Base-by-base conservation (phyloP, 2,888 invertebrate genomes). In the Chydorus sphaericus region DNA sequence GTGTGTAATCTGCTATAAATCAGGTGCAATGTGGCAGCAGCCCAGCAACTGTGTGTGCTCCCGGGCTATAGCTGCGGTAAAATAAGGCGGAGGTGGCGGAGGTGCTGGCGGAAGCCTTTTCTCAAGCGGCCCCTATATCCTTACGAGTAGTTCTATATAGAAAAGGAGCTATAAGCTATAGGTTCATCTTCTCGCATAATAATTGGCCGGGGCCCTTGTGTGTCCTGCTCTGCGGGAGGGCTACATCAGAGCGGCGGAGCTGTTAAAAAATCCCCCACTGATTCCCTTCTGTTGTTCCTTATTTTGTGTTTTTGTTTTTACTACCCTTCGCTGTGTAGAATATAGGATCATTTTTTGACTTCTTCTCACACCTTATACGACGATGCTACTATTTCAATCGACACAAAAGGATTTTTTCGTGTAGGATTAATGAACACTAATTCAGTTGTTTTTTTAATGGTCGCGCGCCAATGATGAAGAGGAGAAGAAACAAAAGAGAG, bases 1-100 rank as follows among this genome's bases (percentile, higher is more conserved):
- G 52, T n/a, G 52, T 52, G 52, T 37, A 52, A 52, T 52, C 52
- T 52, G n/a, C 52, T 20, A 52, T 52, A 52, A 52, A 52, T 52
- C 52, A 52, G 52, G 52, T 52, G 52, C 51, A 51, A 51, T 33
- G 51, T 51, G 51, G 36, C 52, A 33, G 52, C 36, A 16, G 52
- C 11, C 14, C 26, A 23, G 16, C 44, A 23, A 23, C 44, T 23
- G 44, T n/a, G 44, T 44, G 23, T 11, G 14, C 39, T 23, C 44
- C 11, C 23, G 14, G 20, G 14, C 8, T 10, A 11, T 16, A 31
- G 30, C 11, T 28, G 50, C 50, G 29, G 50, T 29, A 50, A 30
- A 49, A 48, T 48, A 28, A 14, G 2, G n/a, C 10, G 48, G 18
- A n/a, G 6, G 48, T 23, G 14, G 48, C 4, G 29, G 36, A 33